These are phyloP conservation scores for Lithosia quadra DNA, from an alignment of 2,888 invertebrate species.

Conservation along the genomic window DNA sequence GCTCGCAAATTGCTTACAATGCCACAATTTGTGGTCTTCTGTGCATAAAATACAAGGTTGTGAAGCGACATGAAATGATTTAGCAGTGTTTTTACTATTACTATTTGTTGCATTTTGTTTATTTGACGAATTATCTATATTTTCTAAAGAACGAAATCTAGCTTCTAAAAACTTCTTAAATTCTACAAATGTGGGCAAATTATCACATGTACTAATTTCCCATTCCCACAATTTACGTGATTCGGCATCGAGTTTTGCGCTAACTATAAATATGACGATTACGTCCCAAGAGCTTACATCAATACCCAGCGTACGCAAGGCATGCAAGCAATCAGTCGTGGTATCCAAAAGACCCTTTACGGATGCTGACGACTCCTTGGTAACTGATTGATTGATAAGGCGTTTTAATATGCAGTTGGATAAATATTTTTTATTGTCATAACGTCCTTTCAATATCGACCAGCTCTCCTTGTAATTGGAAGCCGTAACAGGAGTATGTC, in stretches of 20 bases:
- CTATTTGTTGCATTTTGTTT: neutral
- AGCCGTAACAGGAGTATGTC: constrained; percentile 7
- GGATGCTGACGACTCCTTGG: neutral
- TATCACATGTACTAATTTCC: neutral
- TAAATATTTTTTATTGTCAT: constrained; percentile 15
- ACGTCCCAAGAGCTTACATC: constrained; percentile 6
- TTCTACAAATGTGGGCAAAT: constrained; percentile 6
- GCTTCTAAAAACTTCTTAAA: constrained; percentile 14
- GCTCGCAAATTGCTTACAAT: constrained; percentile 13
- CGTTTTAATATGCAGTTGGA: constrained; percentile 11
- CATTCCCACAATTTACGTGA: constrained; percentile 15
- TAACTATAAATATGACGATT: constrained; percentile 8
- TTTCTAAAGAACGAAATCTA: constrained; percentile 9
- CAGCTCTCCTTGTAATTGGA: constrained; percentile 11
- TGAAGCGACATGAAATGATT: neutral
- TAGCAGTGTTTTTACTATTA: neutral
- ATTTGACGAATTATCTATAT: too few species aligned
- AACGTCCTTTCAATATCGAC: neutral
- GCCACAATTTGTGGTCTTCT: neutral
- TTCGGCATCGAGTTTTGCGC: constrained; percentile 5
- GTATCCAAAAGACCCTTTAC: constrained; percentile 16
- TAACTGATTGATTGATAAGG: constrained; percentile 3
- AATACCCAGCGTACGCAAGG: neutral
- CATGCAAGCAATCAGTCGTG: constrained; percentile 9
- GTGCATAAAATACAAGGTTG: neutral